Base-by-base conservation (phyloP, 2,797 vertebrate genomes). In the Pseudopleuronectes americanus region DNA sequence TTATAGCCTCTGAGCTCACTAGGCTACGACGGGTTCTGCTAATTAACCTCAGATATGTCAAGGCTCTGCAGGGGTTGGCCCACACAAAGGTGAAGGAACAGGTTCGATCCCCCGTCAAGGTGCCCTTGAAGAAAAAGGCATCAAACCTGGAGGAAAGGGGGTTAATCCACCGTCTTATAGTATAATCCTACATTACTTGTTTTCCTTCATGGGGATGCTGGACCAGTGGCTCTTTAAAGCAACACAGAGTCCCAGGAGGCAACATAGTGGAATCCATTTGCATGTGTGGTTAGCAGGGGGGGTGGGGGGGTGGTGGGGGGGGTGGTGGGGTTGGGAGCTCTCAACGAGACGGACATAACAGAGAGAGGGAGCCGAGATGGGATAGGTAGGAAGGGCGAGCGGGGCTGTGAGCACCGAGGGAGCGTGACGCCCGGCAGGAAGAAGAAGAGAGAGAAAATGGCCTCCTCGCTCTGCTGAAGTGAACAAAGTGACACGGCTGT, bases 331-430 rank as follows among this genome's bases (percentile, higher is more conserved):
- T 61, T 65, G 82, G 75, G 78, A 77, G 70, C 69, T 57, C 58
- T 81, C 68, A 65, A 75, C 64, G 57, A 83, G 63, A 80, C 59
- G 71, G 87, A 85, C 80, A 78, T 84, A 77, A 83, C 53, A 55
- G 60, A 66, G 83, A 85, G 76, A 69, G 64, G 65, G 48, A 64
- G 75, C 78, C 24, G 59, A 45, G 41, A 64, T 59, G 48, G 53
- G 43, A 56, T 49, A 68, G 43, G 53, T 43, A 24, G 54, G 57
- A 13, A 45, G 28, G 49, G 7, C 4, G 49, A 51, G 22, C 63
- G 24, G 49, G 68, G 64, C 9, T 33, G 57, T 61, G 73, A 31
- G 31, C 55, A 28, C 28, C 43, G 57, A 49, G 13, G 38, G 64
- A 54, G 58, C 31, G 33, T 8, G 59, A 49, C 12, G 33, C 31